Evolutionary conservation across 2,888 invertebrate genomes (phyloP).

Genomic region (Magallana nippona): DNA sequence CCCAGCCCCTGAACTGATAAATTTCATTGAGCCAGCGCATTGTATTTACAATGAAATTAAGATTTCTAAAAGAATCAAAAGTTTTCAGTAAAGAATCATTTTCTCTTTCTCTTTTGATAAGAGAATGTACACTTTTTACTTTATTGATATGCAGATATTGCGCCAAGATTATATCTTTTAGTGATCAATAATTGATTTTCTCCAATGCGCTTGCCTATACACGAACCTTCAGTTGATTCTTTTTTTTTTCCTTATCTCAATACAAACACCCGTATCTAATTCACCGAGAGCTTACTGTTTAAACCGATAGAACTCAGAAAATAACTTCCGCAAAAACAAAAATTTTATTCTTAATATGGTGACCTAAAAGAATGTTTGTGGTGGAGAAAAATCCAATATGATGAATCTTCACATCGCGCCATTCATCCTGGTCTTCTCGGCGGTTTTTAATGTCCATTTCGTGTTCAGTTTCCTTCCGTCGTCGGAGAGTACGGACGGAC

Average conservation of each 20-base stretch:
- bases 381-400: not conserved
- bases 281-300: not conserved
- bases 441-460: not conserved
- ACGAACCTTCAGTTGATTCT: not conserved
- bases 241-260: not conserved
- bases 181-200: not conserved
- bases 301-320: too few relatives aligned
- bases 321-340: not conserved
- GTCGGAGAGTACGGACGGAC: not conserved
- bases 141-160: too few relatives aligned
- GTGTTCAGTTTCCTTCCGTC: conserved; percentile 13
- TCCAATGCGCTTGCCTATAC: not conserved
- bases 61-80: too few relatives aligned
- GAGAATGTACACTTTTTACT: too few relatives aligned
- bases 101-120: too few relatives aligned
- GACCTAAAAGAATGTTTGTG: not conserved
- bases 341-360: not conserved
- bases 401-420: not conserved
- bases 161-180: not conserved
- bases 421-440: not conserved
- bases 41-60: too few relatives aligned
- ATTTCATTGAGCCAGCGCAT: too few relatives aligned
- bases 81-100: too few relatives aligned
- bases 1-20: too few relatives aligned
- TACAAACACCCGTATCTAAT: not conserved